Percentiles rank a stretch among this genome's conserved stretches.
phyloP scores from a whole-genome alignment of 2,888 invertebrate genomes.

The Quadroppia sp. region DNA sequence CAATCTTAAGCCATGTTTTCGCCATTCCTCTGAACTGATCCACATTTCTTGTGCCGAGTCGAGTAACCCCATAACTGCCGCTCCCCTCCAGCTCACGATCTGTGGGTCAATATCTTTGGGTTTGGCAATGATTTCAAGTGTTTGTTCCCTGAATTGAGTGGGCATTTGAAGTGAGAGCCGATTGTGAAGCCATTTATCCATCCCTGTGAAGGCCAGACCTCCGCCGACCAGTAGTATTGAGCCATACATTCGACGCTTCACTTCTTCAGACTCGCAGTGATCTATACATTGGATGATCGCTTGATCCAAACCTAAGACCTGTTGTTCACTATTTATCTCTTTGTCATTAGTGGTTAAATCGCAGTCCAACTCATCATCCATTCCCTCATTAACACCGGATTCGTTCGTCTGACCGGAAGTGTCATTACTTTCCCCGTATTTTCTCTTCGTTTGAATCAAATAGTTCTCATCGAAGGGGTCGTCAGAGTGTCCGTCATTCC shows the following conservation, averaged over 20 bases:
- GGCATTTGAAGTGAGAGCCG: constrained; percentile 77
- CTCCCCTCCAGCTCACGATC: constrained; percentile 73
- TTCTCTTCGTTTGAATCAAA: constrained; percentile 65
- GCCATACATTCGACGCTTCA: constrained; percentile 89
- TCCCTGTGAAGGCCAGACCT: constrained; percentile 78
- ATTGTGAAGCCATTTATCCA: constrained; percentile 82
- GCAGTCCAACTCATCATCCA: constrained; percentile 51
- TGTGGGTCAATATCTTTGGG: constrained; percentile 89
- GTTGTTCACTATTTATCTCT: constrained; percentile 64
- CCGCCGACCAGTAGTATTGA: constrained; percentile 87
- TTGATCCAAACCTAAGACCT: constrained; percentile 75
- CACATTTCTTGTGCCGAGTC: constrained; percentile 90
- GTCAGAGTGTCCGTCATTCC: constrained; percentile 73
- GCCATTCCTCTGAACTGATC: constrained; percentile 82
- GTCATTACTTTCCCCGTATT: constrained; percentile 34
- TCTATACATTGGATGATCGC: constrained; percentile 88
- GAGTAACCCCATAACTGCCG: constrained; percentile 83
- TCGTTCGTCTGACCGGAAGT: background rate
- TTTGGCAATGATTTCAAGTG: constrained; percentile 80
- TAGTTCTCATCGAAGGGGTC: constrained; percentile 92
- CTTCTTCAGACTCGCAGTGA: constrained; percentile 77
- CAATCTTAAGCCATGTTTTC: constrained; percentile 73
- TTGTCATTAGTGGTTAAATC: constrained; percentile 54
- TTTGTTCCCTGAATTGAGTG: constrained; percentile 68
- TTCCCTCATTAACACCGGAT: background rate